Evolutionary conservation across 1,140 invertebrate species (phyloP), one percentile per base, ranked within the genome.

Genomic region (Lysiphlebus fabarum): DNA sequence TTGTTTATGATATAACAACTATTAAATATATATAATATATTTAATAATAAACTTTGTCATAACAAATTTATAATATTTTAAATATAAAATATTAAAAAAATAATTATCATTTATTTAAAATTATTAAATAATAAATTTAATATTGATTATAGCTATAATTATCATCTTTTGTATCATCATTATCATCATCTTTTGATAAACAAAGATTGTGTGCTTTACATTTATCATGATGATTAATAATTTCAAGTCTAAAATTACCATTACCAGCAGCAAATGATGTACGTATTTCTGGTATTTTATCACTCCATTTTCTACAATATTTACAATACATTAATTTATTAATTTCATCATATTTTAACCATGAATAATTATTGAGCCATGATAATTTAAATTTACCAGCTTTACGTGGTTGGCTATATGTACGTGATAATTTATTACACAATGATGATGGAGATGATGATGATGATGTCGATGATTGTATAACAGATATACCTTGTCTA

Each of bases 211-310:
- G 86, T n/a, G 86, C 86, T 71, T 89, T 89, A 68, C 86, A 88
- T 68, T 86, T 88, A 72, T 88, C 85, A 68, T 89, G 87, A 74
- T 89, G 87, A 71, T 89, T 88, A 17, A 89, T 83, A 65, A 89
- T 90, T 77, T 89, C 87, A 38, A 88, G 75, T 56, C 87, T 81
- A 75, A 89, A 89, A 71, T 89, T 89, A 36, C 83, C 83, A 66
- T 87, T 89, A n/a, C 87, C 87, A 63, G 86, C 83, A 5, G 87
- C 85, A 66, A 90, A 90, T 2, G 86, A 88, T 17, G 87, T 89
- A 53, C 86, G 82, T 67, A 87, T 86, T 55, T 87, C 85, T 11
- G 86, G 85, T 57, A 89, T 78, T 9, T 84, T 82, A 40, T 82
- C 80, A 58, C 85, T 86, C 86, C 86, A 89, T 65, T 87, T 86